These are phyloP conservation scores for Pygoscelis antarcticus DNA, from an alignment of 2,113 vertebrate species.

Conservation along the genomic window DNA sequence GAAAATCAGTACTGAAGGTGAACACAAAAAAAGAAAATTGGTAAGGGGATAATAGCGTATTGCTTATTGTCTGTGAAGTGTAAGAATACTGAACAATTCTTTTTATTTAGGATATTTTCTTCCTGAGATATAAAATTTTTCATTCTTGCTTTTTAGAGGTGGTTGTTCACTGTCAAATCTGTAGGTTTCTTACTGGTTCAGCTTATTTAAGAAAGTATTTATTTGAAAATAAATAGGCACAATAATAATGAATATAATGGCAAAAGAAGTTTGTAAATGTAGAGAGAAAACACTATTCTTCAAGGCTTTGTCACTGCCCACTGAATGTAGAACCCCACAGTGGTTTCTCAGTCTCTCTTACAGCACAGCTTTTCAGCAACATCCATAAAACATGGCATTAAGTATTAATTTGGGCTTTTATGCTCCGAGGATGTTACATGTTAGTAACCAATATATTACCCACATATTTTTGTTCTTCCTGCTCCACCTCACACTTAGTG, in stretches of 20 bases:
- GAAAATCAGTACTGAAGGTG: neutral
- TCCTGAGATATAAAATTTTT: neutral
- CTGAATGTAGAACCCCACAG: neutral
- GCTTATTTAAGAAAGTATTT: neutral
- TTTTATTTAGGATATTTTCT: neutral
- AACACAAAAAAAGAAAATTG: neutral
- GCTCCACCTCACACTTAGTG: neutral
- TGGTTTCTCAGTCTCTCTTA: neutral
- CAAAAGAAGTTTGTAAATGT: neutral
- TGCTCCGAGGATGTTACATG: neutral
- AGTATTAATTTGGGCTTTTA: slow-evolving; percentile 1
- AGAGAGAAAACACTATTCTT: neutral
- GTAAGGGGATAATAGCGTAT: accelerated
- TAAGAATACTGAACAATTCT: neutral
- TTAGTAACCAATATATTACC: neutral
- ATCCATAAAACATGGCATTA: neutral
- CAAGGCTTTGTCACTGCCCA: neutral
- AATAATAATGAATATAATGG: neutral
- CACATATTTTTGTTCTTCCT: neutral
- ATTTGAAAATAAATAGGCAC: neutral
- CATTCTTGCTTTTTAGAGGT: neutral
- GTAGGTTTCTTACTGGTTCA: neutral
- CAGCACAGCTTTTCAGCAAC: neutral
- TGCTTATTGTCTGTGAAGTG: neutral
- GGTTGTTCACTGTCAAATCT: neutral